Conservation (phyloP, 2,888 invertebrate genomes). For the Aproaerema taeniolella region DNA sequence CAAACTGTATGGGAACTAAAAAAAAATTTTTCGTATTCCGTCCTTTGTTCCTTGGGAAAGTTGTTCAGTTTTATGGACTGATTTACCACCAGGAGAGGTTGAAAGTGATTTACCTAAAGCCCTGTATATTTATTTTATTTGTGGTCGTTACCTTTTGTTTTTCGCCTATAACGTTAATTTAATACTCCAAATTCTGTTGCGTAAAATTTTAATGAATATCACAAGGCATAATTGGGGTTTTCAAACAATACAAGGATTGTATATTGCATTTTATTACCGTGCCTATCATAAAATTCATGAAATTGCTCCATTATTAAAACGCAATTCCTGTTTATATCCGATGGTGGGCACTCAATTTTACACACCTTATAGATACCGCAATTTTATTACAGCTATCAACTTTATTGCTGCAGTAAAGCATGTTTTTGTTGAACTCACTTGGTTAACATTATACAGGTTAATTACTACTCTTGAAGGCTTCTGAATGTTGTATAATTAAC, state of each 20-base stretch:
- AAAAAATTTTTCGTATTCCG: too few relatives aligned
- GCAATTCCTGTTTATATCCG: constrained; percentile 38
- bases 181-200: too few relatives aligned
- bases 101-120: too few relatives aligned
- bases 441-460: constrained; percentile 13
- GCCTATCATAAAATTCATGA: constrained; percentile 30
- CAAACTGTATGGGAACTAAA: too few relatives aligned
- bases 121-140: too few relatives aligned
- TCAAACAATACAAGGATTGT: not conserved
- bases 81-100: too few relatives aligned
- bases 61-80: too few relatives aligned
- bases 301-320: constrained; percentile 37
- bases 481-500: too few relatives aligned
- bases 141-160: too few relatives aligned
- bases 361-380: constrained; percentile 44
- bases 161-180: too few relatives aligned
- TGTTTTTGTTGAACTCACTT: constrained; percentile 16
- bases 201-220: not conserved
- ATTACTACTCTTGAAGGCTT: not conserved
- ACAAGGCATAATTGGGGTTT: too few relatives aligned
- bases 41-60: too few relatives aligned
- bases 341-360: constrained; percentile 43
- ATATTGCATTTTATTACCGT: constrained; percentile 15
- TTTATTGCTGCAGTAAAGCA: constrained; percentile 43
- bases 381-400: constrained; percentile 49